phyloP scores from a whole-genome alignment of 1,140 invertebrate species.

The Helicoverpa zea region DNA sequence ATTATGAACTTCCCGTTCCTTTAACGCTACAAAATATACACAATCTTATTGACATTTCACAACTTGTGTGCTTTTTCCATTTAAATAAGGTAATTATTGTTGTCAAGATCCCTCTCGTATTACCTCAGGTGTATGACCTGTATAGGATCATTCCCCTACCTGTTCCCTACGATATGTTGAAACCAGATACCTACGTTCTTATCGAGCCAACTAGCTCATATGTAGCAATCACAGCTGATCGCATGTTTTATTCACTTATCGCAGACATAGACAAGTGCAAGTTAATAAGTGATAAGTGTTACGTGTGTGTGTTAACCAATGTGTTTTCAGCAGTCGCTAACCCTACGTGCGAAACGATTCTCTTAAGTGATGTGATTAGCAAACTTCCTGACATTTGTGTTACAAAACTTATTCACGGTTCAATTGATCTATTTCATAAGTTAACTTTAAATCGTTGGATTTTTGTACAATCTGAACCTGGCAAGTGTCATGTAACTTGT shows the following conservation, averaged over 20 bases:
- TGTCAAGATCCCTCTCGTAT: neutral
- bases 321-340: neutral
- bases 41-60: slow-evolving; percentile 6
- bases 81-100: neutral
- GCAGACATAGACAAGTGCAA: slow-evolving; percentile 18
- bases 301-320: slow-evolving; percentile 6
- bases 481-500: too few relatives aligned
- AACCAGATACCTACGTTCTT: neutral
- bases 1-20: too few relatives aligned
- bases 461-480: too few relatives aligned
- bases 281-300: slow-evolving; percentile 1
- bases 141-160: neutral
- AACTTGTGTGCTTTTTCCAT: slow-evolving; percentile 14
- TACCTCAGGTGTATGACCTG: neutral
- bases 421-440: too few relatives aligned
- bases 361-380: too few relatives aligned
- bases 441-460: too few relatives aligned
- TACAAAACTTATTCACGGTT: too few relatives aligned
- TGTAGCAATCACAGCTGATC: slow-evolving; percentile 8
- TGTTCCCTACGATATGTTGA: neutral
- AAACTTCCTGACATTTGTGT: too few relatives aligned
- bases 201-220: slow-evolving; percentile 15
- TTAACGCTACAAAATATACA: slow-evolving; percentile 13
- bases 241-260: slow-evolving; percentile 12
- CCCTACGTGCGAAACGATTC: neutral